Conservation (phyloP, 2,797 vertebrate genomes). For the Diceros bicornis region DNA sequence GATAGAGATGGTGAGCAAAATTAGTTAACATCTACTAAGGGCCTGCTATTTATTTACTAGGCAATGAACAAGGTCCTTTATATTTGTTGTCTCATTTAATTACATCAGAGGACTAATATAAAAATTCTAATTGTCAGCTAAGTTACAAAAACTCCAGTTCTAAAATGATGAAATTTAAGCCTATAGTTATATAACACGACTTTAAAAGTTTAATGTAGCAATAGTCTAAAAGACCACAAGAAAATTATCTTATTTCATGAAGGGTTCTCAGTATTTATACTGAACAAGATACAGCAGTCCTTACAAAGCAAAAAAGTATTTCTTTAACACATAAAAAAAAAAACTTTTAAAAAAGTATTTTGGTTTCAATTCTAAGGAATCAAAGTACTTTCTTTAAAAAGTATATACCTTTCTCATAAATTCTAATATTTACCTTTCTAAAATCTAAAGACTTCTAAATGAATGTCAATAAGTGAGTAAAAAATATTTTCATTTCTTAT, state of each 20-base stretch:
- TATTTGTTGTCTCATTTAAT: background rate
- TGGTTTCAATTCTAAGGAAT: background rate
- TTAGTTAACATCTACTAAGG: background rate
- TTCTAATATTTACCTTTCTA: background rate
- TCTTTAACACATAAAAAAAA: background rate
- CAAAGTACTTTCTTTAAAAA: background rate
- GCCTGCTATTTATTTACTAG: background rate
- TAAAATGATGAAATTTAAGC: constrained; percentile 22
- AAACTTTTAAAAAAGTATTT: background rate
- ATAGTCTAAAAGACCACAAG: background rate
- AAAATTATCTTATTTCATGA: background rate
- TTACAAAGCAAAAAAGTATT: background rate
- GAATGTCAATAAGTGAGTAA: background rate
- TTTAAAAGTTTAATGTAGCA: constrained; percentile 22
- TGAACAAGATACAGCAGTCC: background rate
- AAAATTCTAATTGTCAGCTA: background rate
- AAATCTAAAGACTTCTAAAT: background rate
- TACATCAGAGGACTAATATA: background rate
- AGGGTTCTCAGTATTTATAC: background rate
- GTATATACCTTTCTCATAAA: background rate
- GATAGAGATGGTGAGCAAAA: background rate
- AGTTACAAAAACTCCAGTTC: background rate
- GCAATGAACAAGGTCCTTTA: background rate
- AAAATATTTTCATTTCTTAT: background rate
- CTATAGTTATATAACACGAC: background rate